Base-by-base conservation (phyloP, 23 tunicate species). In the Ascidia mentula region DNA sequence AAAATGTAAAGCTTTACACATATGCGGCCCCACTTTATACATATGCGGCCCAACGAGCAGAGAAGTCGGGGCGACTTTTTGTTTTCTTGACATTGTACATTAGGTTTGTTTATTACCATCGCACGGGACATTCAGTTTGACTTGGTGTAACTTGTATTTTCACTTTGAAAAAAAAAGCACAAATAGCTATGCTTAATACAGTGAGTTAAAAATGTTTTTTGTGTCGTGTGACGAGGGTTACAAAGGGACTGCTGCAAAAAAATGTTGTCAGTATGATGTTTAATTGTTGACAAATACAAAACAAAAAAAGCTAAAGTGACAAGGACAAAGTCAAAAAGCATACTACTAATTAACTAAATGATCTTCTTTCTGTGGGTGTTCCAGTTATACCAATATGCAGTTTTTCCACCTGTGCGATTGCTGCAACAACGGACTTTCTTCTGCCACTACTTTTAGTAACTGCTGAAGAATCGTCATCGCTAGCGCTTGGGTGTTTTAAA, bases 1-100 rank as follows among this genome's bases (percentile, higher is more conserved):
- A 92, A 92, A 65, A 17, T 71, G 72, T 85, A 71, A 69, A 34
- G 32, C 31, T 69, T 26, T 26, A 53, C 22, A 28, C 65, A 1
- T 6, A 6, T n/a, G n/a, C 15, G 6, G 7, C 36, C 72, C 7
- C 37, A 78, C 28, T 6, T 72, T 53, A 28, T n/a, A 28, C 65
- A 1, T 6, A 6, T n/a, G n/a, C 15, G 6, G 7, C 36, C 72
- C 7, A 5, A 78, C 28, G 65, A 28, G 65, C 7, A 53, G 1
- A 18, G 39, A 9, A 70, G 39, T 26, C 32, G 74, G 74, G n/a
- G 72, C 74, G 74, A 70, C n/a, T 70, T 26, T 70, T 70, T 70
- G 38, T 5, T 70, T 34, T 33, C 39, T 70, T 53, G 74, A 36
- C 74, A 3, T 36, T 70, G 38, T 70, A 70, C 37, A 32, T 34